These are phyloP conservation scores for Papilio elwesi DNA, from an alignment of 2,888 invertebrate species.

Conservation along the genomic window DNA sequence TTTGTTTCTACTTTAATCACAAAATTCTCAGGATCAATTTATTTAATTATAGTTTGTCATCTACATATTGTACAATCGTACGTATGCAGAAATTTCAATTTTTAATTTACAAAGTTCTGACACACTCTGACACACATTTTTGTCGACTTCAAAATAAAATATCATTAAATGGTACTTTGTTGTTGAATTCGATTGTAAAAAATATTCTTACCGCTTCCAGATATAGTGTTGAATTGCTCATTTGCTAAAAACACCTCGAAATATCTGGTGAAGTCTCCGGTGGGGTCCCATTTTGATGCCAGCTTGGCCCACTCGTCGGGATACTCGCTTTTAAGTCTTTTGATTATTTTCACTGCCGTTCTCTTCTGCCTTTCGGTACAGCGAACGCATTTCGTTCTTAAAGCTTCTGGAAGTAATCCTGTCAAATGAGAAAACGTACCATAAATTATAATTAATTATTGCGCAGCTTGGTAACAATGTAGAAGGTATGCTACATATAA, in stretches of 20 bases:
- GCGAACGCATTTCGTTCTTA: constrained; percentile 86
- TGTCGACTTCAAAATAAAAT: too few relatives aligned
- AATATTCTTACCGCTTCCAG: constrained; percentile 61
- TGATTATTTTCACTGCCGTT: constrained; percentile 88
- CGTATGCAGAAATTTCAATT: too few relatives aligned
- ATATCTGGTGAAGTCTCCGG: constrained; percentile 84
- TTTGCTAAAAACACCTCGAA: constrained; percentile 75
- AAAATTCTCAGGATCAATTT: too few relatives aligned
- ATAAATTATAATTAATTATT: background rate
- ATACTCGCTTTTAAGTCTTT: constrained; percentile 85
- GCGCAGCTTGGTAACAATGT: too few relatives aligned
- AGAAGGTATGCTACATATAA: too few relatives aligned
- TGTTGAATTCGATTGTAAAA: background rate
- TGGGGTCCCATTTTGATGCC: constrained; percentile 87
- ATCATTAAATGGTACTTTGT: too few relatives aligned
- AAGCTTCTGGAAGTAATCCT: constrained; percentile 89
- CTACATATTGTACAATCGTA: too few relatives aligned
- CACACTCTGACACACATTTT: too few relatives aligned
- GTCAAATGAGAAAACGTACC: constrained; percentile 45
- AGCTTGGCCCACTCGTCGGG: constrained; percentile 88
- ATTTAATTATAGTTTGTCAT: too few relatives aligned
- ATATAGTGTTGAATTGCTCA: constrained; percentile 68
- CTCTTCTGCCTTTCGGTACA: constrained; percentile 87
- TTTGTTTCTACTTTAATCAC: too few relatives aligned
- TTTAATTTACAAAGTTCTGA: too few relatives aligned